Conservation (phyloP, 2,797 vertebrate species). For the Acanthurus lineatus region DNA sequence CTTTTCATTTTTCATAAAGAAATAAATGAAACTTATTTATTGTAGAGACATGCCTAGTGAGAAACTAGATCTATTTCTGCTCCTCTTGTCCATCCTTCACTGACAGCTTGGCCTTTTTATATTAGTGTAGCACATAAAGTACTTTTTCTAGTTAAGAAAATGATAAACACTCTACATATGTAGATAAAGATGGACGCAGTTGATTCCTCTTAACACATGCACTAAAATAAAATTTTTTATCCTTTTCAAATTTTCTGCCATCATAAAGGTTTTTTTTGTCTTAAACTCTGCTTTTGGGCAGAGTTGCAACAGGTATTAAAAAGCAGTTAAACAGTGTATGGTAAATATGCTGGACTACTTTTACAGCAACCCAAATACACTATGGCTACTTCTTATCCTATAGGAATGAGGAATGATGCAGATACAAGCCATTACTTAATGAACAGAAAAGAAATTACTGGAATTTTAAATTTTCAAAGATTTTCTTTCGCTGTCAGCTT, state of each 20-base stretch:
- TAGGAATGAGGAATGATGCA: not conserved
- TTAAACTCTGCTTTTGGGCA: not conserved
- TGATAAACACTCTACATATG: too few species aligned
- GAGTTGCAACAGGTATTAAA: not conserved
- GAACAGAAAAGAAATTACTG: too few species aligned
- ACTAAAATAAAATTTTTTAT: too few species aligned
- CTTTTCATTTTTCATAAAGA: conserved; percentile 16
- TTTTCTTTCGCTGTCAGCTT: not conserved
- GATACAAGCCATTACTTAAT: not conserved
- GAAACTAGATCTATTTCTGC: not conserved
- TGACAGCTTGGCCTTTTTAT: not conserved
- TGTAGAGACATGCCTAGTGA: not conserved
- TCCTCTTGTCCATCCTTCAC: not conserved
- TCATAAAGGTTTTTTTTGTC: not conserved
- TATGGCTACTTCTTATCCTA: too few species aligned
- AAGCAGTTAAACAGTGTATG: too few species aligned
- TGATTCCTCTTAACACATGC: too few species aligned
- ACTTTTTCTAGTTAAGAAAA: too few species aligned
- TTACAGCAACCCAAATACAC: not conserved
- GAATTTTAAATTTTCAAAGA: not conserved
- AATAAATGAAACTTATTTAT: not conserved
- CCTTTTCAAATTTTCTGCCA: not conserved
- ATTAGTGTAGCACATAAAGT: too few species aligned
- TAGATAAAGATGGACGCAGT: too few species aligned
- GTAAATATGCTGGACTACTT: not conserved